These are phyloP conservation scores for Falcaria lacertinaria DNA, from an alignment of 2,888 invertebrate species.

Conservation along the genomic window DNA sequence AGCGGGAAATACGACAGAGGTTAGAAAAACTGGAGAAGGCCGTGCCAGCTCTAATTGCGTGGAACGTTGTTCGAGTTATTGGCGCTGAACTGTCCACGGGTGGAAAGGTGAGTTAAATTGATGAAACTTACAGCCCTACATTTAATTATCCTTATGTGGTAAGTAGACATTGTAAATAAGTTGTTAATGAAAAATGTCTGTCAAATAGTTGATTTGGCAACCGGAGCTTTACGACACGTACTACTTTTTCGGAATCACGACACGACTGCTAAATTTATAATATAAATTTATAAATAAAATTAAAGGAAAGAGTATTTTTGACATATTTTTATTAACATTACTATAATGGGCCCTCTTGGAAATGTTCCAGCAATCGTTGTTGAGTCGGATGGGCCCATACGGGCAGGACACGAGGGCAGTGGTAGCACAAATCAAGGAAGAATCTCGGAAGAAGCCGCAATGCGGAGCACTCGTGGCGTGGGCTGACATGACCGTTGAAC, in stretches of 20 bases:
- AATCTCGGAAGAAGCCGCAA: conserved; percentile 14
- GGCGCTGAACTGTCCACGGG: conserved; percentile 42
- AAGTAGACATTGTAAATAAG: too few relatives aligned
- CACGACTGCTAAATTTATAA: too few relatives aligned
- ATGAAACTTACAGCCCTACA: background rate
- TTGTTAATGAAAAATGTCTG: too few relatives aligned
- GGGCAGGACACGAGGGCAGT: conserved; percentile 37
- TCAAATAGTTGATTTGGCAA: too few relatives aligned
- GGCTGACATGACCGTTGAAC: conserved; percentile 18
- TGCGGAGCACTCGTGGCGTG: conserved; percentile 35
- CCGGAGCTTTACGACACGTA: too few relatives aligned
- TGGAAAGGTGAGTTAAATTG: conserved; percentile 38
- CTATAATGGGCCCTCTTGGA: background rate
- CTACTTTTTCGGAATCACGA: too few relatives aligned
- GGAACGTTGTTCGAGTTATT: conserved; percentile 75
- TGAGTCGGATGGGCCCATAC: conserved; percentile 50
- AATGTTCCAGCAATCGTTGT: conserved; percentile 41
- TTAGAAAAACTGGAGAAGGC: conserved; percentile 80
- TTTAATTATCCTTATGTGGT: too few relatives aligned
- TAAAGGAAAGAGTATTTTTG: too few relatives aligned
- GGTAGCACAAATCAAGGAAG: conserved; percentile 36
- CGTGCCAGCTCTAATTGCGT: conserved; percentile 82
- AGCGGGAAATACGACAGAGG: conserved; percentile 77
- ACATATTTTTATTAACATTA: too few relatives aligned
- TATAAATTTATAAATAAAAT: too few relatives aligned